Percentiles rank a stretch among this genome's conserved stretches.
Evolutionary conservation across 2,113 vertebrate species (phyloP).

Genomic region (Callocephalon fimbriatum): DNA sequence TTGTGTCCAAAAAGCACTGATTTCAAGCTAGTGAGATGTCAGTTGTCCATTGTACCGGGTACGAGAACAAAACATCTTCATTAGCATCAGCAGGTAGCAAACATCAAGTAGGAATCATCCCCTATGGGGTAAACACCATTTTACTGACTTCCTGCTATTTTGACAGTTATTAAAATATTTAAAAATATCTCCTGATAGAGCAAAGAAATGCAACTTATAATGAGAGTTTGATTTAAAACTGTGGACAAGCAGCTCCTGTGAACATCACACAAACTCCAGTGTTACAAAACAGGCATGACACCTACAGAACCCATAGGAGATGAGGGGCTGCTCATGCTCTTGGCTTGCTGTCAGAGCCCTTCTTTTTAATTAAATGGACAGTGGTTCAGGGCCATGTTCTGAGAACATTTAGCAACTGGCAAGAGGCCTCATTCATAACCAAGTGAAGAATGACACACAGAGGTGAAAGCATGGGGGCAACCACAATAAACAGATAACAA

Average conservation of each 20-base stretch:
- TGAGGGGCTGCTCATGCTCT: neutral
- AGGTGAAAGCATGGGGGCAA: neutral
- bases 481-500: neutral
- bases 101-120: neutral
- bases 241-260: neutral
- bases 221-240: neutral
- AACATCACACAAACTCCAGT: accelerated
- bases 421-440: neutral
- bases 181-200: neutral
- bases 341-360: neutral
- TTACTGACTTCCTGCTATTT: neutral
- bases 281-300: neutral
- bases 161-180: neutral
- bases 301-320: accelerated
- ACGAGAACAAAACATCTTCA: neutral
- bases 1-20: neutral
- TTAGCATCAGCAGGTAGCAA: constrained; percentile 7
- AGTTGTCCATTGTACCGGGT: neutral
- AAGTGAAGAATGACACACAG: neutral
- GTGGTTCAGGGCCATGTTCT: neutral
- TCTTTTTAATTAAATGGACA: neutral
- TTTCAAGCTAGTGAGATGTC: neutral
- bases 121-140: neutral
- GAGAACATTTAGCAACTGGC: neutral
- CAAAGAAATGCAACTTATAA: neutral